Base-by-base conservation (phyloP, 2,797 vertebrate genomes). In the Tragopan temminckii region DNA sequence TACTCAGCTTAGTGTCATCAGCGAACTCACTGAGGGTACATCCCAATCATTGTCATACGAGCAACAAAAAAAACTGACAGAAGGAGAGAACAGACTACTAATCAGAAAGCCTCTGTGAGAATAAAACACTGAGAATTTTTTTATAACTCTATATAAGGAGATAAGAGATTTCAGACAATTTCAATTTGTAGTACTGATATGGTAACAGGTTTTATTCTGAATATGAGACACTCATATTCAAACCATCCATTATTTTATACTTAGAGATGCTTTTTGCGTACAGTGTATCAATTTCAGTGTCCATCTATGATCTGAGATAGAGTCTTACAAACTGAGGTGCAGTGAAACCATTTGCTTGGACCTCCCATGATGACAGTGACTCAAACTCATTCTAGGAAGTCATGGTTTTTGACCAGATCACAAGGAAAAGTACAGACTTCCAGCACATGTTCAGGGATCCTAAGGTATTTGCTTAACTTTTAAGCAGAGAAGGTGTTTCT, bases 131-230 rank as follows among this genome's bases (percentile, higher is more conserved):
- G 43, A 42, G 12, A 61, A 35, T 25, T 63, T 69, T 69, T 79
- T 76, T 4, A 1, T 50, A 74, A 67, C 33, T 45, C 72, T 33
- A n/a, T n/a, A n/a, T 29, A 43, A 6, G 5, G 4, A n/a, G 7
- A 81, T 86, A 83, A 81, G 13, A 92, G 40, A 8, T 72, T 69
- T 72, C 72, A 74, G 69, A 75, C 25, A 84, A 72, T 76, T 90
- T 92, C 31, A 29, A 40, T 42, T 79, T 62, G 42, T 48, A 83
- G 62, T 75, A 59, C 35, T 85, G 53, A 45, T 64, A 66, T 25
- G 43, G n/a, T 84, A 76, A 76, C n/a, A 76, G n/a, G 50, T 75
- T 95, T 93, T 81, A 86, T 81, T 93, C 67, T 66, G 55, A 79
- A 58, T 72, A 81, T 45, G 40, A 88, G 63, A 66, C n/a, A 81